Evolutionary conservation across 2,797 vertebrate genomes (phyloP).

Genomic region (Danionella dracula): DNA sequence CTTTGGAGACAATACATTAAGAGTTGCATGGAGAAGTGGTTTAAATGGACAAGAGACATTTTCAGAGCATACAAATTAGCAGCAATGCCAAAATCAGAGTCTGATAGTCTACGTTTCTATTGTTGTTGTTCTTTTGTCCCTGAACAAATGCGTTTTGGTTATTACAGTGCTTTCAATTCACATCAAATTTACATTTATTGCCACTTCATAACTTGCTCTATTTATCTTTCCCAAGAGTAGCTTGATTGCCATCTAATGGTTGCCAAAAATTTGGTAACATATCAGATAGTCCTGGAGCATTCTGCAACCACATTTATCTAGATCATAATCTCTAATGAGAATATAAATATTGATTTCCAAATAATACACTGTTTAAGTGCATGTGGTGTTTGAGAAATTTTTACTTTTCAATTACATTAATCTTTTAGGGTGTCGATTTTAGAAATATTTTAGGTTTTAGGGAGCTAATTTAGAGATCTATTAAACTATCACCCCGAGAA

Average conservation of each 20-base stretch:
- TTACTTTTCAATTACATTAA: no score
- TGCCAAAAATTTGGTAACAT: background rate
- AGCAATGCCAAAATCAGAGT: conserved; percentile 9
- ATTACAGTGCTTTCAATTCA: background rate
- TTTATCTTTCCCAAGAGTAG: background rate
- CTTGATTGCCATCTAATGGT: conserved; percentile 1
- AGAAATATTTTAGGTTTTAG: no score
- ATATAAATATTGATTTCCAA: conserved; percentile 68
- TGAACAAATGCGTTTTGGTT: background rate
- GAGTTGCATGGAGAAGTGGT: conserved; percentile 53
- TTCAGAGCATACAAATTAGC: background rate
- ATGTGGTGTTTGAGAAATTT: no score
- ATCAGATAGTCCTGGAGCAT: conserved; percentile 44
- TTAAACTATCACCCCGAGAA: no score
- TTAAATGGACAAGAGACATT: conserved; percentile 46
- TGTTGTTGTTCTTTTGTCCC: background rate
- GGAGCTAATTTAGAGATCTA: no score
- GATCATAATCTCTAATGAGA: conserved; percentile 57
- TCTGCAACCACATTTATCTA: conserved; percentile 55
- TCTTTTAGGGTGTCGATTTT: no score
- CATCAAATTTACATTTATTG: conserved; percentile 4
- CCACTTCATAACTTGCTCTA: background rate
- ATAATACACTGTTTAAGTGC: conserved; percentile 56
- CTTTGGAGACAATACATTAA: conserved; percentile 68
- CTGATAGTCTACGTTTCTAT: background rate